Evolutionary conservation across 2,113 vertebrate genomes (phyloP).

Genomic region (Sebastes fasciatus): DNA sequence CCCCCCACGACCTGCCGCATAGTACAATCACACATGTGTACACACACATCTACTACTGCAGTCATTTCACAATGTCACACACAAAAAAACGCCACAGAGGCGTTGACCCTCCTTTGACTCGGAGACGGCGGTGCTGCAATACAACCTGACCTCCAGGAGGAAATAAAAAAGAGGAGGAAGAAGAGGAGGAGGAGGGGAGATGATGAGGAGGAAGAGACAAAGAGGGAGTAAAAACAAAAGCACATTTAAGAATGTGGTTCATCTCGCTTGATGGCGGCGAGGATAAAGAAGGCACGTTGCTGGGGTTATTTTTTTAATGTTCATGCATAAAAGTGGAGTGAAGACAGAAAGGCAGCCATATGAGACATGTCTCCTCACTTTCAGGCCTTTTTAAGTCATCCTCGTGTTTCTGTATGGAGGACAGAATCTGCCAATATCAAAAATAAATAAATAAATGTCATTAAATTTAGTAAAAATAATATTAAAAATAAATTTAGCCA

Average conservation of each 20-base stretch:
- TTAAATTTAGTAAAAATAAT: too few relatives aligned
- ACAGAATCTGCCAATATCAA: too few relatives aligned
- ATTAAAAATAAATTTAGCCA: too few relatives aligned
- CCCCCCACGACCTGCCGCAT: conserved; percentile 83
- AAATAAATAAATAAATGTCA: too few relatives aligned
- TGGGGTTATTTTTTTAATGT: conserved; percentile 1
- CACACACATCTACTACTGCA: conserved; percentile 77
- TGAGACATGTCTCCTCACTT: conserved; percentile 34
- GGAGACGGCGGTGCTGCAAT: conserved; percentile 35
- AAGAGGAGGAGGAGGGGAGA: neutral
- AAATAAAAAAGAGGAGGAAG: neutral
- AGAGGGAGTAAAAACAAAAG: conserved; percentile 45
- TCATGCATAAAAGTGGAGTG: neutral
- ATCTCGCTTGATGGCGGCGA: conserved; percentile 4
- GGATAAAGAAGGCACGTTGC: neutral
- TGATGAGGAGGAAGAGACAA: conserved; percentile 39
- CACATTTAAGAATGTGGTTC: conserved; percentile 8
- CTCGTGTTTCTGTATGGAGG: conserved; percentile 31
- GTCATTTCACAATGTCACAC: conserved; percentile 82
- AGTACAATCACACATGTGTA: conserved; percentile 63
- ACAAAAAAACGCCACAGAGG: conserved; percentile 4
- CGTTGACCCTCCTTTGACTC: conserved; percentile 51
- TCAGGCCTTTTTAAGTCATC: conserved; percentile 85
- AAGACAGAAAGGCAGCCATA: neutral
- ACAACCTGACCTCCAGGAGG: conserved; percentile 59